Percentiles rank a stretch among this genome's conserved stretches.
These are phyloP conservation scores for Harpagoxenus sublaevis DNA, from an alignment of 2,888 invertebrate species.

Conservation along the genomic window DNA sequence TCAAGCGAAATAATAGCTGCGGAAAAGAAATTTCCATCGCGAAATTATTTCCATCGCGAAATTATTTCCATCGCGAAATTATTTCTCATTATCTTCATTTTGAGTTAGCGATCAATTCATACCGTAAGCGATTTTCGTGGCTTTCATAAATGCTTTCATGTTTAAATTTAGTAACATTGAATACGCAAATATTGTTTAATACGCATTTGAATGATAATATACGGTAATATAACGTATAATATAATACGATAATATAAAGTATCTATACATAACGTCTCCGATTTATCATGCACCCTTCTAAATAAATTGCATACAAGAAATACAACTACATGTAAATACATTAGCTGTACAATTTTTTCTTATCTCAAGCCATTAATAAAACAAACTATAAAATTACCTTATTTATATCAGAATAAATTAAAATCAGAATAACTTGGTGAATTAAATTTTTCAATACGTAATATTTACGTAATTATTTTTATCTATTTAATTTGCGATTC, in stretches of 20 bases:
- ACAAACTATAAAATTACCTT: not conserved
- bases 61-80: not conserved
- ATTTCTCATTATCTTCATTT: not conserved
- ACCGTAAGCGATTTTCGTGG: not conserved
- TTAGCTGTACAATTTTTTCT: not conserved
- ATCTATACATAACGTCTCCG: not conserved
- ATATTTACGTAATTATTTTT: not conserved
- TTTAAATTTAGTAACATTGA: not conserved
- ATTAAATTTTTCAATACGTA: not conserved
- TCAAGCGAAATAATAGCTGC: not conserved
- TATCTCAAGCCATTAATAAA: not conserved
- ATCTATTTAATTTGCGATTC: not conserved
- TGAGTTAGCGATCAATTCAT: not conserved
- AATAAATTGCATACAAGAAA: not conserved
- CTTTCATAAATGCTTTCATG: not conserved
- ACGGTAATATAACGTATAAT: not conserved
- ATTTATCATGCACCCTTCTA: not conserved
- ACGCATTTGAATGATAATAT: not conserved
- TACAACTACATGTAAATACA: not conserved
- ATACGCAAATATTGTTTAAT: not conserved
- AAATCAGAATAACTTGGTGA: not conserved
- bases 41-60: constrained; percentile 4
- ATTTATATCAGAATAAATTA: constrained; percentile 7
- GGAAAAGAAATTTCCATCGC: not conserved
- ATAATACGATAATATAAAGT: not conserved